Conservation (phyloP, 2,113 vertebrate genomes). For the Pandion haliaetus region DNA sequence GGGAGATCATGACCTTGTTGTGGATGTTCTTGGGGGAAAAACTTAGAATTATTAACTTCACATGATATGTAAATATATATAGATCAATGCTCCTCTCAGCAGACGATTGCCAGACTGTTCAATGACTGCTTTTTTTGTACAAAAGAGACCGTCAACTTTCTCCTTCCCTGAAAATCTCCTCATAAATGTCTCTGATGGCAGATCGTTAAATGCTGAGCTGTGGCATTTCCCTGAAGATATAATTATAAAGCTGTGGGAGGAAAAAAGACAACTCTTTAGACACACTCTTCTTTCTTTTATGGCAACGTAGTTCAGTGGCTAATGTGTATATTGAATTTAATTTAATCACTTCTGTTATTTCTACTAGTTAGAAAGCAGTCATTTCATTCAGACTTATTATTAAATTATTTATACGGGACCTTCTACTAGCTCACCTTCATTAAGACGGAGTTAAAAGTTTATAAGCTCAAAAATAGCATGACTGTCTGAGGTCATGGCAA, state of each 20-base stretch:
- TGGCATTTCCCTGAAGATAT: constrained; percentile 56
- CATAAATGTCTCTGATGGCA: constrained; percentile 54
- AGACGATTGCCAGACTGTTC: not conserved
- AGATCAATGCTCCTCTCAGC: not conserved
- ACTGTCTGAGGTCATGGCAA: not conserved
- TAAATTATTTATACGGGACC: constrained; percentile 50
- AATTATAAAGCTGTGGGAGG: constrained; percentile 50
- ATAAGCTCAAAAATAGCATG: not conserved
- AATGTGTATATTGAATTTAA: constrained; percentile 59
- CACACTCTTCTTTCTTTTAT: constrained; percentile 55
- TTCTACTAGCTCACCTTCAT: constrained; percentile 47
- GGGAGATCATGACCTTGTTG: not conserved
- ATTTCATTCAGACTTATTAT: constrained; percentile 51
- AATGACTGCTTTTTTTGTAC: not conserved
- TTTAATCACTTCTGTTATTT: constrained; percentile 61
- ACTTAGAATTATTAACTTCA: not conserved
- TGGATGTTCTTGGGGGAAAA: not conserved
- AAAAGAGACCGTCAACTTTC: constrained; percentile 30
- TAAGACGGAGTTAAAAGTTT: constrained; percentile 35
- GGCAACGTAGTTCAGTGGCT: constrained; percentile 46
- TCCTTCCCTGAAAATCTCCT: constrained; percentile 36
- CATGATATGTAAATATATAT: not conserved
- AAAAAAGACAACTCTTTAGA: constrained; percentile 52
- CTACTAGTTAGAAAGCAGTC: constrained; percentile 47
- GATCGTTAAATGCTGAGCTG: constrained; percentile 61